Evolutionary conservation across 2,113 vertebrate genomes (phyloP), one percentile per base, ranked within the genome.

Genomic region (Pelusios castaneus): DNA sequence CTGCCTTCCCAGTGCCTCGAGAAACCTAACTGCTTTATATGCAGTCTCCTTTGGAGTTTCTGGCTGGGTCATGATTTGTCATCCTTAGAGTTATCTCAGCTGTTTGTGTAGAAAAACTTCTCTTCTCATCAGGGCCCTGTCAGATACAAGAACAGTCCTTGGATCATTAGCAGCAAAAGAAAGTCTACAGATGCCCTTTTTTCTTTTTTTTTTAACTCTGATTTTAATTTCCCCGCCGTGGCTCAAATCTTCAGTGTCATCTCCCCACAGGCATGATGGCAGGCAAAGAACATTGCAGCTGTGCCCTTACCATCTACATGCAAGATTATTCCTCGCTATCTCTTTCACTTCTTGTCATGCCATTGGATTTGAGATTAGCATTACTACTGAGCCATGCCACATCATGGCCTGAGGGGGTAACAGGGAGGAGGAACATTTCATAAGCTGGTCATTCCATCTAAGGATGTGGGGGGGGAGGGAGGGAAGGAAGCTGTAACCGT

Each of bases 291-390:
- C 41, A 93, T 75, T 87, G 63, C 73, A 92, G 84, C 55, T 89
- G 47, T 75, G 47, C 67, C 82, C 81, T 87, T 76, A 56, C 49
- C 4, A 0, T 92, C 96, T 82, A 86, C n/a, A 55, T n/a, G 34
- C 11, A 91, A 63, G 54, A 81, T 95, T 92, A 76, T 92, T 95
- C 80, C 14, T 54, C 84, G 19, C 56, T 82, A 60, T 85, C 0
- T 25, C n/a, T 93, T 81, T 77, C 89, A 11, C 70, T 95, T 92
- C 24, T 14, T 83, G n/a, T 96, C 96, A 91, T 31, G 80, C 75
- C 94, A 67, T 27, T n/a, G 2, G 22, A 17, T 92, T 92, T 0
- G 0, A 60, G 17, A 82, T 54, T 83, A 85, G 51, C 73, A 89
- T 90, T 95, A 84, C 77, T 82, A 17, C 90, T 22, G 85, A 81